Base-by-base conservation (phyloP, 2,888 invertebrate genomes). In the Fragum sueziense region DNA sequence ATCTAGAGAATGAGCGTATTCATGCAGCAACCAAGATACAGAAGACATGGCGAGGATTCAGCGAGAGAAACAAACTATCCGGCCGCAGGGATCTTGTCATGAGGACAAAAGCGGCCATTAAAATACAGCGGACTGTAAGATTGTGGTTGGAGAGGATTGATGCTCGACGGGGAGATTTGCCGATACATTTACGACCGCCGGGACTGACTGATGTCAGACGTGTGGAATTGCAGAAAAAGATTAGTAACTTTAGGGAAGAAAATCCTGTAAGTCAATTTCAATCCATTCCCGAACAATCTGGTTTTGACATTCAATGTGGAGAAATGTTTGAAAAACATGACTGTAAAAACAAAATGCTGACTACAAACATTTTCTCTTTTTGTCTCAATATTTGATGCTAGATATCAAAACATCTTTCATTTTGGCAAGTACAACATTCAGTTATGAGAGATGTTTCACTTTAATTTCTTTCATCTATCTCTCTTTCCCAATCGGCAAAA, bases 1-100 rank as follows among this genome's bases (percentile, higher is more conserved):
- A 91, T 80, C 61, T 93, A 69, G 87, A 87, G 52, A 88, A 88
- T 74, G 91, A 92, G 74, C 86, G 91, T 76, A 82, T 87, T 1
- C 76, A 85, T 6, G 91, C 93, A 1, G 93, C 91, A 14, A 71
- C 88, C n/a, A 86, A 80, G 47, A 91, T 93, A 47, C 93, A 93
- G 86, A 88, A 89, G 57, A 25, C 80, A 0, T 93, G 91, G 91
- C 85, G 91, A 59, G 92, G 92, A 9, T 88, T 90, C 68, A 75
- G 79, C 34, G 88, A 87, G 33, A 74, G 92, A 14, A 81, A 82
- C 47, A 77, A 85, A 37, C 76, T 92, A 11, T 79, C 82, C 3
- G 82, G 82, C 6, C 76, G 88, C 11, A 85, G 88, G 69, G 77
- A 85, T 14, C 72, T 86, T 2, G 84, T 85, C 0, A 76, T 70